Percentiles rank a stretch among this genome's conserved stretches.
Conservation (phyloP, 2,113 vertebrate species). For the Myotis brandtii region DNA sequence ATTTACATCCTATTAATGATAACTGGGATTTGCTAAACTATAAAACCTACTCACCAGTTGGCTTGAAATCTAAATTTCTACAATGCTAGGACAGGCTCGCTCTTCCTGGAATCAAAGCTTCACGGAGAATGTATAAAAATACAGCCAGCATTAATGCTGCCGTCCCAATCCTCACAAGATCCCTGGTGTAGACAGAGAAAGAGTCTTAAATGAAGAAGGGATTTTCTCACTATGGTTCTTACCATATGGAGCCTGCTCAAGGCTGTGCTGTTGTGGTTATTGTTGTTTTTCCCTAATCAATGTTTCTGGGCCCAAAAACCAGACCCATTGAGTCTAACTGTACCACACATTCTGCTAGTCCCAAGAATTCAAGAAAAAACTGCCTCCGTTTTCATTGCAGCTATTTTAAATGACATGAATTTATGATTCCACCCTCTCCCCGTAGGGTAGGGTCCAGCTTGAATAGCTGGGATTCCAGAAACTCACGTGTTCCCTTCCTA, state of each 20-base stretch:
- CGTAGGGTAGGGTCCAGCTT: not conserved
- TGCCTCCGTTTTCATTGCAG: not conserved
- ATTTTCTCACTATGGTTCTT: not conserved
- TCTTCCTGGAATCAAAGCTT: not conserved
- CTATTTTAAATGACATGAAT: not conserved
- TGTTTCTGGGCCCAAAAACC: not conserved
- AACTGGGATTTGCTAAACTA: not conserved
- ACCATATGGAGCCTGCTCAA: not conserved
- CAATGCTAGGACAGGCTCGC: not conserved
- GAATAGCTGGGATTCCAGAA: not conserved
- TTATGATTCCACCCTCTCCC: not conserved
- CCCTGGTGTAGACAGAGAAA: not conserved
- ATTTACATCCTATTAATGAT: not conserved
- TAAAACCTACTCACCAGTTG: not conserved
- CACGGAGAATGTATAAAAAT: not conserved
- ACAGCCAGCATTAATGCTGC: not conserved
- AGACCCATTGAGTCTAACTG: not conserved
- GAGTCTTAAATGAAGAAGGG: not conserved
- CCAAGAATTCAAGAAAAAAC: not conserved
- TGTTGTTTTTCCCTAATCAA: not conserved
- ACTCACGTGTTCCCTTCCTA: not conserved
- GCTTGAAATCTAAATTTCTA: not conserved
- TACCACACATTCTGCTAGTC: not conserved
- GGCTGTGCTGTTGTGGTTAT: not conserved
- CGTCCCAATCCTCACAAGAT: not conserved